Percentiles rank a stretch among this genome's conserved stretches.
These are phyloP conservation scores for Drosophila parthenogenetica DNA, from an alignment of 2,888 invertebrate species.

Conservation along the genomic window DNA sequence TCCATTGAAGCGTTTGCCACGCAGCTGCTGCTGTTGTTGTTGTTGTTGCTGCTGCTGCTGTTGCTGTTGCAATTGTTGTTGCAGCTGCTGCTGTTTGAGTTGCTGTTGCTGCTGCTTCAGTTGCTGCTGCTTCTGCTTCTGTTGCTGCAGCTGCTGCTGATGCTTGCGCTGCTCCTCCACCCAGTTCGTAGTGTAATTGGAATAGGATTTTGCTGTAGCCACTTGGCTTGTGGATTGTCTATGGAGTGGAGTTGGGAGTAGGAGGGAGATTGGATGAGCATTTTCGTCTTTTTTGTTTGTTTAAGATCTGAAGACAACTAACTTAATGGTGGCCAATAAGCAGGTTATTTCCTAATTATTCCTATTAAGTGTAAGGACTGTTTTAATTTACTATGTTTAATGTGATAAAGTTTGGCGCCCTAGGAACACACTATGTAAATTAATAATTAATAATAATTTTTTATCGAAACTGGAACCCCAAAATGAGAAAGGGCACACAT, in stretches of 20 bases:
- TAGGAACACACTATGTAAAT: too few relatives aligned
- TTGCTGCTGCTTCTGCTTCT: not conserved
- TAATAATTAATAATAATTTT: too few relatives aligned
- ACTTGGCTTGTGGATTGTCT: constrained; percentile 5
- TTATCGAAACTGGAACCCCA: too few relatives aligned
- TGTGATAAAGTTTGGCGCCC: too few relatives aligned
- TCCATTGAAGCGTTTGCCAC: not conserved
- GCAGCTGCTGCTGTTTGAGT: not conserved
- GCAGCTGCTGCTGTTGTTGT: constrained; percentile 1
- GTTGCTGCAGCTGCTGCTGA: constrained; percentile 2
- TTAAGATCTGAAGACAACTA: too few relatives aligned
- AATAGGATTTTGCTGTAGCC: not conserved
- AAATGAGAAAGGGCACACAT: too few relatives aligned
- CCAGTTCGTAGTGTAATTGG: constrained; percentile 23
- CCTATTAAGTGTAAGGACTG: too few relatives aligned
- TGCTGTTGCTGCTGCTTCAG: constrained; percentile 8
- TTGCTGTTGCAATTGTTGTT: not conserved
- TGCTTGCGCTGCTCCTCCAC: constrained; percentile 35
- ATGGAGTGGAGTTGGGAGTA: constrained; percentile 19
- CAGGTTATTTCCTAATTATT: too few relatives aligned
- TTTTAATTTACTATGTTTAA: too few relatives aligned
- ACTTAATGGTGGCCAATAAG: not conserved
- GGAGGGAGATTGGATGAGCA: constrained; percentile 19
- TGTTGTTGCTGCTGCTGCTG: not conserved
- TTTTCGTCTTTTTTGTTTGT: not conserved